Evolutionary conservation across 2,113 vertebrate genomes (phyloP).

Genomic region (Acrocephalus kingi): DNA sequence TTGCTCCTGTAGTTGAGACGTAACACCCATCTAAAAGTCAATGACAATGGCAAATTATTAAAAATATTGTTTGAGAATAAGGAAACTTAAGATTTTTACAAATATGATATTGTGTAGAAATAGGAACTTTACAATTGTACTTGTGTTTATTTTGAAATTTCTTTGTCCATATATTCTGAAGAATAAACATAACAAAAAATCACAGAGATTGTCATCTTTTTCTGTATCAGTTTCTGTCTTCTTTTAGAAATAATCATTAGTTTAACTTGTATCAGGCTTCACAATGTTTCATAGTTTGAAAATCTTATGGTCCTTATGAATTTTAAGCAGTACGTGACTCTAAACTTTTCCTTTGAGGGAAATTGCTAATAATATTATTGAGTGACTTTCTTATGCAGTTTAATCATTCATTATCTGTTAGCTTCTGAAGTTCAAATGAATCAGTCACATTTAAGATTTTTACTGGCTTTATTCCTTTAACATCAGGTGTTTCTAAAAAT

Average conservation of each 20-base stretch:
- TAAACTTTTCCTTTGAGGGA: background rate
- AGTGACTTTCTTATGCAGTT: background rate
- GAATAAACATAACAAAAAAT: background rate
- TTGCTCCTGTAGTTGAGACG: constrained; percentile 28
- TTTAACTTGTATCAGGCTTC: background rate
- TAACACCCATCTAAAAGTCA: background rate
- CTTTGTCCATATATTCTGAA: background rate
- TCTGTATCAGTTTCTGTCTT: background rate
- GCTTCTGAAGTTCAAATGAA: background rate
- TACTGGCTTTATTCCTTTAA: background rate
- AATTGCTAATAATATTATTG: background rate
- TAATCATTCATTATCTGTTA: background rate
- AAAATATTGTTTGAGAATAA: background rate
- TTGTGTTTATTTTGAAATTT: background rate
- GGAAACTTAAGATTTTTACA: background rate
- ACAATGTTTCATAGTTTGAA: background rate
- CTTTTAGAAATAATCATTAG: background rate
- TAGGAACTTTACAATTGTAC: background rate
- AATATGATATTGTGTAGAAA: background rate
- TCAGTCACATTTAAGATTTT: background rate
- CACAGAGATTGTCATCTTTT: background rate
- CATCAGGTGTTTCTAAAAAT: background rate
- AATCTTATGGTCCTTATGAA: background rate
- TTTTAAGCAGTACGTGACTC: background rate
- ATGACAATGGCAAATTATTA: background rate